Conservation (phyloP, 1,140 invertebrate genomes). For the Zaprionus ornatus region DNA sequence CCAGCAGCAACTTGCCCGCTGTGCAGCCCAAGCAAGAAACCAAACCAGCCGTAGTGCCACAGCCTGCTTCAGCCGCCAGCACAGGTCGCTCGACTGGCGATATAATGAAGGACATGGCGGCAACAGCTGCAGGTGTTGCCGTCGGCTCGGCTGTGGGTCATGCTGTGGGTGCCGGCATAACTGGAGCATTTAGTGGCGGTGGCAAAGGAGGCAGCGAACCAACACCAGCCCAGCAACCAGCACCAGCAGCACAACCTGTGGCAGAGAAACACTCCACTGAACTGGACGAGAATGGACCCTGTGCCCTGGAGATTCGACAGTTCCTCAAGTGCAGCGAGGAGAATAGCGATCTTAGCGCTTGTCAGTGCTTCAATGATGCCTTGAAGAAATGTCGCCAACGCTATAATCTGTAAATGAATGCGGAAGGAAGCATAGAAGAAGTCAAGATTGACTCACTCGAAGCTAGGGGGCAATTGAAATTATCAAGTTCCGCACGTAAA, state of each 20-base stretch:
- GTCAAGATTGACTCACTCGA: neutral
- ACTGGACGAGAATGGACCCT: constrained; percentile 87
- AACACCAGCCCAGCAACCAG: constrained; percentile 41
- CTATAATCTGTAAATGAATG: constrained; percentile 54
- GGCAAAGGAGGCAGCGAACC: constrained; percentile 78
- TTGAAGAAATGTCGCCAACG: constrained; percentile 92
- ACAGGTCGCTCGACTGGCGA: constrained; percentile 49
- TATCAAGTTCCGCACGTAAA: neutral
- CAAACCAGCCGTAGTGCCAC: constrained; percentile 21
- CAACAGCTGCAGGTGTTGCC: constrained; percentile 94
- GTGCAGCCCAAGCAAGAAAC: constrained; percentile 43
- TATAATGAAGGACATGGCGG: constrained; percentile 89
- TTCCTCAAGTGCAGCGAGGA: constrained; percentile 94
- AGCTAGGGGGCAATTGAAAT: constrained; percentile 8
- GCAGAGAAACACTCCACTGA: constrained; percentile 81
- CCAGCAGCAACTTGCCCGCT: constrained; percentile 44
- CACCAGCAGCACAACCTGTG: constrained; percentile 41
- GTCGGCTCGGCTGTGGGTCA: constrained; percentile 88
- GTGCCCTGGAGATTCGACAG: constrained; percentile 93
- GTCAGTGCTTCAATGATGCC: constrained; percentile 96
- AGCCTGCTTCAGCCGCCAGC: constrained; percentile 26
- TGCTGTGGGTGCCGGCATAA: constrained; percentile 92
- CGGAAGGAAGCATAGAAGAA: no score
- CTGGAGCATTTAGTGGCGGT: constrained; percentile 90
- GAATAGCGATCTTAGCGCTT: constrained; percentile 91